These are phyloP conservation scores for Mormyrops attenuatus DNA, from an alignment of 2,797 vertebrate genomes.

Conservation along the genomic window DNA sequence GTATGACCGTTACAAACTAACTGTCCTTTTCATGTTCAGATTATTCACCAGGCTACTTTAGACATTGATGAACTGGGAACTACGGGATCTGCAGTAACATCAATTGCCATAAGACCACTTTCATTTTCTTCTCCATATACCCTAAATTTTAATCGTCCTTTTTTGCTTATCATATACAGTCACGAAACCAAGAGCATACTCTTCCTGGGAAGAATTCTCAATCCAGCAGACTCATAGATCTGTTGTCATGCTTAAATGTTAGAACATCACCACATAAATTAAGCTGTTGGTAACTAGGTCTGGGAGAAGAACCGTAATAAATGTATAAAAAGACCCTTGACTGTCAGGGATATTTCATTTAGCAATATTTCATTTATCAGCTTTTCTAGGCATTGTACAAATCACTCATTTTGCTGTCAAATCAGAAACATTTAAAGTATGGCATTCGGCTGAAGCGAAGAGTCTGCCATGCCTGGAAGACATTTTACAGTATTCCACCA, in stretches of 20 bases:
- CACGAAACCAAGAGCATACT: slow-evolving; percentile 52
- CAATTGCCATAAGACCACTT: slow-evolving; percentile 50
- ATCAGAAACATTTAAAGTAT: neutral
- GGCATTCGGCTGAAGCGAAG: neutral
- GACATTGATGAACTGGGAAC: slow-evolving; percentile 79
- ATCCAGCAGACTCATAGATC: slow-evolving; percentile 39
- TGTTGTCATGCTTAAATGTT: neutral
- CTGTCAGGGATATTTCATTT: neutral
- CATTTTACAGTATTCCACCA: neutral
- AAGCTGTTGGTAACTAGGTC: neutral
- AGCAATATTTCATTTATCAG: neutral
- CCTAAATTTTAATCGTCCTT: slow-evolving; percentile 70
- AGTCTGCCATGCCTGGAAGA: neutral
- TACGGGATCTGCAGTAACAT: slow-evolving; percentile 62
- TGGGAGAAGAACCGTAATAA: neutral
- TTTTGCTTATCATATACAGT: slow-evolving; percentile 73
- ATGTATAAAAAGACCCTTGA: neutral
- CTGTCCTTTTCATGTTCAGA: slow-evolving; percentile 47
- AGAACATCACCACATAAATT: neutral
- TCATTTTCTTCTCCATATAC: slow-evolving; percentile 38
- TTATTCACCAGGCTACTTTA: slow-evolving; percentile 72
- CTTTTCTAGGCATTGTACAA: neutral
- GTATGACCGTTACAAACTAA: neutral
- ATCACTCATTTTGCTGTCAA: neutral
- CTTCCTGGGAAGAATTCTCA: slow-evolving; percentile 36